A percentile compares a stretch with the other conserved stretches of the same genome.
Conservation (phyloP, 1,140 invertebrate species). For the Bombus cullumanus region DNA sequence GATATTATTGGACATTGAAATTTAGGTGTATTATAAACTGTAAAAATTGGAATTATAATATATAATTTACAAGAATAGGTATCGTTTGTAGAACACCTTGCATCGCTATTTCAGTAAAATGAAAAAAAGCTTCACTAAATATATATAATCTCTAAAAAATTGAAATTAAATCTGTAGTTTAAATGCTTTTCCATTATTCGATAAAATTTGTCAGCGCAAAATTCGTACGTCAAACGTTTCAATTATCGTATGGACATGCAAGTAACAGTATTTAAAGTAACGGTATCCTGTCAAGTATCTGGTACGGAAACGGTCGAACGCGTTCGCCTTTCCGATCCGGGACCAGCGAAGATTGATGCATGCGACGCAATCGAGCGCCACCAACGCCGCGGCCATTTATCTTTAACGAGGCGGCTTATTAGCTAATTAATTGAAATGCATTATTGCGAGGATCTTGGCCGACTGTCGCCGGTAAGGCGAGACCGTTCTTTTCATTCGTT, state of each 20-base stretch:
- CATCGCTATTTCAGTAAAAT: too few relatives aligned
- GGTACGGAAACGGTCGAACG: not conserved
- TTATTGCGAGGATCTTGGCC: constrained; percentile 63
- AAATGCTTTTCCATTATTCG: too few relatives aligned
- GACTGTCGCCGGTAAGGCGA: constrained; percentile 58
- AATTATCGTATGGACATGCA: not conserved
- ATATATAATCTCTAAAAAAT: too few relatives aligned
- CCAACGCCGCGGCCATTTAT: constrained; percentile 65
- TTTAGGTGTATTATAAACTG: too few relatives aligned
- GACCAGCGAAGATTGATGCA: not conserved
- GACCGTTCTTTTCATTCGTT: constrained; percentile 49
- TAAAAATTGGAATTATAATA: too few relatives aligned
- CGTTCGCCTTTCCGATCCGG: not conserved
- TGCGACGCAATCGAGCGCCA: constrained; percentile 47
- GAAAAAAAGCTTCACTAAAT: too few relatives aligned
- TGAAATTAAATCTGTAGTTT: too few relatives aligned
- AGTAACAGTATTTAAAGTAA: not conserved
- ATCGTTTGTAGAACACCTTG: too few relatives aligned
- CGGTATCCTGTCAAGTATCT: not conserved
- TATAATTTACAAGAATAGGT: too few relatives aligned
- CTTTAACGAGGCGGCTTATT: constrained; percentile 68
- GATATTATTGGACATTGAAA: too few relatives aligned
- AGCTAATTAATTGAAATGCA: constrained; percentile 70
- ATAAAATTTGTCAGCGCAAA: not conserved
- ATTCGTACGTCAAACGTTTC: not conserved